Evolutionary conservation across 64 coral and sea anemone species (phyloP).

Genomic region (Cladopsammia gracilis): DNA sequence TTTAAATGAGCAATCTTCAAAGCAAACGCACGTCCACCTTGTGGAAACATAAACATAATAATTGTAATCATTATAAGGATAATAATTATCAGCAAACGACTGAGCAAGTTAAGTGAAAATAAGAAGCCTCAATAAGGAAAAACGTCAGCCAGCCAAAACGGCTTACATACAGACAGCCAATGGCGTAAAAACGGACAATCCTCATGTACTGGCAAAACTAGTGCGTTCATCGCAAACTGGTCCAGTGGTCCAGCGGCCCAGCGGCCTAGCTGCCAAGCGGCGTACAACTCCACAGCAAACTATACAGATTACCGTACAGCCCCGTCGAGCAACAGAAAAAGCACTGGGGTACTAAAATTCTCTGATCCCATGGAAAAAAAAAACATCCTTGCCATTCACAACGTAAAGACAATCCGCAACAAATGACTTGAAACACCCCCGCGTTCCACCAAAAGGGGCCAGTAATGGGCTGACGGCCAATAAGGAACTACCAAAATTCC

Average conservation of each 20-base stretch:
- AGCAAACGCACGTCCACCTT: conserved; percentile 26
- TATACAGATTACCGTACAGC: no score
- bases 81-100: conserved; percentile 12
- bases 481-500: conserved; percentile 52
- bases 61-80: not conserved
- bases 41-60: conserved; percentile 29
- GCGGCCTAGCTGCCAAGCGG: no score
- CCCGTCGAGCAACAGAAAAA: no score
- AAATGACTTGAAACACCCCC: conserved; percentile 22
- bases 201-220: no score
- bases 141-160: not conserved
- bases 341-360: no score
- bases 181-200: no score
- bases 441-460: conserved; percentile 26
- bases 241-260: no score
- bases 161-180: no score
- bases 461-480: conserved; percentile 61
- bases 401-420: conserved; percentile 23
- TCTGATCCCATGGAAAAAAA: no score
- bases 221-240: no score
- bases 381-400: conserved; percentile 31
- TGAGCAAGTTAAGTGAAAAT: not conserved
- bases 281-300: no score
- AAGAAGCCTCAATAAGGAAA: conserved; percentile 9
- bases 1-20: conserved; percentile 1